Percentiles rank a stretch among this genome's conserved stretches.
Evolutionary conservation across 1,140 invertebrate species (phyloP).

Genomic region (Hesperophylax magnus): DNA sequence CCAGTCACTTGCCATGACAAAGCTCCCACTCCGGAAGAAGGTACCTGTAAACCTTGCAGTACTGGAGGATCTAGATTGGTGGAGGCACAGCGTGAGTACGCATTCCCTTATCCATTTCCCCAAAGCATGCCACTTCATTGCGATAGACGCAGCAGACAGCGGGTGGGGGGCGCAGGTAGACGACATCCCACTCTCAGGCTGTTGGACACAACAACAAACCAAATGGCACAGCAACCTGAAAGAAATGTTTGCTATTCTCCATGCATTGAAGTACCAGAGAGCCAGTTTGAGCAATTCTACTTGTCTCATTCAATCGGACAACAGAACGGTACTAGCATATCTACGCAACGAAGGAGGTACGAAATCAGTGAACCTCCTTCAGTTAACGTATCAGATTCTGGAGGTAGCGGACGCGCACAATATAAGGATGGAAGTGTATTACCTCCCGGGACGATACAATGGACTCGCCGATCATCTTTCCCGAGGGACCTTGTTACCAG

Average conservation of each 20-base stretch:
- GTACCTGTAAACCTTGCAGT: too few relatives aligned
- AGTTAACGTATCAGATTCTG: slow-evolving; percentile 59
- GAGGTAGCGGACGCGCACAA: slow-evolving; percentile 56
- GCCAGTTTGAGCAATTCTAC: slow-evolving; percentile 49
- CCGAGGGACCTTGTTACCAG: slow-evolving; percentile 50
- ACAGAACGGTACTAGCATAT: too few relatives aligned
- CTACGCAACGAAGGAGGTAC: slow-evolving; percentile 62
- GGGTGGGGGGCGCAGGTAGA: slow-evolving; percentile 57
- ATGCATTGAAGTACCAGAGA: slow-evolving; percentile 51
- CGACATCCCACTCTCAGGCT: slow-evolving; percentile 46
- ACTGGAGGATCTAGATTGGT: too few relatives aligned
- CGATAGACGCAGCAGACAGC: slow-evolving; percentile 59
- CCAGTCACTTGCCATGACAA: too few relatives aligned
- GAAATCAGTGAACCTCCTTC: slow-evolving; percentile 58
- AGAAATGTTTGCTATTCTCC: slow-evolving; percentile 60
- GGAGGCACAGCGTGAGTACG: too few relatives aligned
- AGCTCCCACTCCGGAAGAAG: too few relatives aligned
- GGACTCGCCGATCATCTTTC: slow-evolving; percentile 58
- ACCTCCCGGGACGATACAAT: slow-evolving; percentile 55
- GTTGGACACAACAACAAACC: slow-evolving; percentile 48
- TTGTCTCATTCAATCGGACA: slow-evolving; percentile 59
- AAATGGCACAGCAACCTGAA: slow-evolving; percentile 60
- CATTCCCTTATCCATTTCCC: background rate
- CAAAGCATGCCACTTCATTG: slow-evolving; percentile 52
- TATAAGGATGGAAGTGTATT: slow-evolving; percentile 54